Conservation (phyloP, 2,113 vertebrate genomes). For the Sinocyclocheilus anophthalmus region DNA sequence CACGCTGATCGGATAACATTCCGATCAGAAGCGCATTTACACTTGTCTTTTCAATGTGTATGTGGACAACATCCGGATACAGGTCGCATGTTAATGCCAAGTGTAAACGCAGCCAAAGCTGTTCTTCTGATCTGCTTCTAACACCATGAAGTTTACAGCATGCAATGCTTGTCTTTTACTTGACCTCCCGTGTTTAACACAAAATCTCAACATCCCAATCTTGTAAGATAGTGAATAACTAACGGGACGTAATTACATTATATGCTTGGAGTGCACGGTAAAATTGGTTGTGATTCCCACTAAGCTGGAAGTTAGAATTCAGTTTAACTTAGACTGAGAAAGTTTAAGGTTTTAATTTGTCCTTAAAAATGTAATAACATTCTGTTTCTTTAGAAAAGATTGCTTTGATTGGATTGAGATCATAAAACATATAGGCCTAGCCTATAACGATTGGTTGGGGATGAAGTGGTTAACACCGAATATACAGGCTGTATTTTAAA, state of each 20-base stretch:
- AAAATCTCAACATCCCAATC: slow-evolving; percentile 13
- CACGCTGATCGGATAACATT: no score
- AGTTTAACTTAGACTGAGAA: no score
- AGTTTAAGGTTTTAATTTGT: neutral
- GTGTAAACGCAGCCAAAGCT: neutral
- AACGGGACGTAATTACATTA: neutral
- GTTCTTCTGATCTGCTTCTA: neutral
- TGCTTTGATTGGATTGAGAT: neutral
- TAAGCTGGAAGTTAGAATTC: no score
- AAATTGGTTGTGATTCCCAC: no score
- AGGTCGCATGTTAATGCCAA: no score
- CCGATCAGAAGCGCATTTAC: no score
- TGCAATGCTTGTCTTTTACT: neutral
- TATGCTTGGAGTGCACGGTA: neutral
- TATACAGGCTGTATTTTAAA: no score
- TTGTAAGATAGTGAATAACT: no score
- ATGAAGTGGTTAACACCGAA: neutral
- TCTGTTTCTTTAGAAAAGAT: neutral
- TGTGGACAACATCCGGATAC: no score
- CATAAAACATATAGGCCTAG: neutral
- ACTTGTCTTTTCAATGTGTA: no score
- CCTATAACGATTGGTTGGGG: neutral
- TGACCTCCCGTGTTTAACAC: slow-evolving; percentile 26
- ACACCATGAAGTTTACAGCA: slow-evolving; percentile 13
- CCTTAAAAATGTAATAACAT: neutral